Evolutionary conservation across 2,113 vertebrate genomes (phyloP).

Genomic region (Lonchura striata): DNA sequence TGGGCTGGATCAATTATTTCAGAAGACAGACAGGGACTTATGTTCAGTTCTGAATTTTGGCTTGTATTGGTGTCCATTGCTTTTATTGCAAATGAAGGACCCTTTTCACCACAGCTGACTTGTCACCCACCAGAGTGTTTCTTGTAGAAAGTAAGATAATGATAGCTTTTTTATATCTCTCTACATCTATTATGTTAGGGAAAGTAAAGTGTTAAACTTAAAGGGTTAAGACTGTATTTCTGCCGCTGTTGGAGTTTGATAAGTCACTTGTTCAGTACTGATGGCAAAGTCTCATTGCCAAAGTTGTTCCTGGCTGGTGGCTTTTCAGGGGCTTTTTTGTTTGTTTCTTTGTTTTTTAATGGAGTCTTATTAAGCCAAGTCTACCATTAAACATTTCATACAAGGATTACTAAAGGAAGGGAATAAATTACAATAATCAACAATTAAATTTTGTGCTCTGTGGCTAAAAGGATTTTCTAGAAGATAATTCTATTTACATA

Average conservation of each 20-base stretch:
- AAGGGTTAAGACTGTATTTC: not conserved
- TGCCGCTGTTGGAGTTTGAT: not conserved
- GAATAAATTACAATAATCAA: not conserved
- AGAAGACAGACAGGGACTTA: not conserved
- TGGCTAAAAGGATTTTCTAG: not conserved
- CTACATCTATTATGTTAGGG: not conserved
- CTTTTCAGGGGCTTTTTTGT: not conserved
- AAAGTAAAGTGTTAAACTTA: not conserved
- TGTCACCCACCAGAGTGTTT: not conserved
- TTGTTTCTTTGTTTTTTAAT: not conserved
- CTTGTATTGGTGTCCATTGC: not conserved
- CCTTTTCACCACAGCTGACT: not conserved
- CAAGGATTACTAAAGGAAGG: not conserved
- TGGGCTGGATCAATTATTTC: not conserved
- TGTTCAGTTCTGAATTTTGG: not conserved
- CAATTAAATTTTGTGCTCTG: not conserved
- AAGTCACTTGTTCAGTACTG: not conserved
- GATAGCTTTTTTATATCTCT: not conserved
- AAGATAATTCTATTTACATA: not conserved
- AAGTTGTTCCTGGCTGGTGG: not conserved
- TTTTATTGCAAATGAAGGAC: not conserved
- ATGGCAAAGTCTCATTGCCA: not conserved
- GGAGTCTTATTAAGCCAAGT: not conserved
- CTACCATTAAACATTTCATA: not conserved
- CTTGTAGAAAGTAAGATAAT: not conserved